phyloP scores from a whole-genome alignment of 2,888 invertebrate genomes.

The Muschampia staudingeri region DNA sequence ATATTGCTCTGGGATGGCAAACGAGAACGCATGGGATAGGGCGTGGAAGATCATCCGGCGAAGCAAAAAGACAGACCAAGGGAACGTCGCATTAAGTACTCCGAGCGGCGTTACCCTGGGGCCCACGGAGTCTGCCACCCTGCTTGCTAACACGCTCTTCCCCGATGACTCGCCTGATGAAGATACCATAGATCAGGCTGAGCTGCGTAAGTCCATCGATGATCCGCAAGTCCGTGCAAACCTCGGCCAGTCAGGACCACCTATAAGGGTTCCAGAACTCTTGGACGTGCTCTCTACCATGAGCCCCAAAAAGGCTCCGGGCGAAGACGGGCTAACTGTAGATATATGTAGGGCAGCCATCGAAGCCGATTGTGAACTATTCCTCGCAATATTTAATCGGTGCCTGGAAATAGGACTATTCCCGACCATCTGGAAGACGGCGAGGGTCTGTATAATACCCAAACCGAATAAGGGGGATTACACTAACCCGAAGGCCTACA shows the following conservation, averaged over 20 bases:
- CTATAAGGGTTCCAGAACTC: not conserved
- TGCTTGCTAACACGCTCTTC: conserved; percentile 12
- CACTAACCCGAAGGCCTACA: conserved; percentile 59
- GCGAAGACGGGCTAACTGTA: conserved; percentile 64
- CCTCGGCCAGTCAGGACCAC: not conserved
- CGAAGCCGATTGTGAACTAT: conserved; percentile 26
- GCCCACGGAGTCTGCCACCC: not conserved
- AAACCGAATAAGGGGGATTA: conserved; percentile 65
- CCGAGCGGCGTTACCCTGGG: not conserved
- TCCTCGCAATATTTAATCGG: conserved; percentile 59
- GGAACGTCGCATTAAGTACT: not conserved
- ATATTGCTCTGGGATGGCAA: not conserved
- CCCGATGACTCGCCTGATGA: conserved; percentile 1
- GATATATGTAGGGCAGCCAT: conserved; percentile 65
- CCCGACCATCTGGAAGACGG: conserved; percentile 61
- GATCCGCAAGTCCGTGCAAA: not conserved
- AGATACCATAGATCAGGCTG: not conserved
- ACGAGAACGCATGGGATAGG: conserved; percentile 12
- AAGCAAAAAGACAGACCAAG: not conserved
- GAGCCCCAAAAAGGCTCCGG: conserved; percentile 59
- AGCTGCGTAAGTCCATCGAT: not conserved
- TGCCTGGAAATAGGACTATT: conserved; percentile 61
- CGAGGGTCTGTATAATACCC: conserved; percentile 56
- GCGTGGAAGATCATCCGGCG: conserved; percentile 2
- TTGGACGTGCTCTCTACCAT: not conserved